Conservation (phyloP, 2,113 vertebrate species). For the Microtus pennsylvanicus region DNA sequence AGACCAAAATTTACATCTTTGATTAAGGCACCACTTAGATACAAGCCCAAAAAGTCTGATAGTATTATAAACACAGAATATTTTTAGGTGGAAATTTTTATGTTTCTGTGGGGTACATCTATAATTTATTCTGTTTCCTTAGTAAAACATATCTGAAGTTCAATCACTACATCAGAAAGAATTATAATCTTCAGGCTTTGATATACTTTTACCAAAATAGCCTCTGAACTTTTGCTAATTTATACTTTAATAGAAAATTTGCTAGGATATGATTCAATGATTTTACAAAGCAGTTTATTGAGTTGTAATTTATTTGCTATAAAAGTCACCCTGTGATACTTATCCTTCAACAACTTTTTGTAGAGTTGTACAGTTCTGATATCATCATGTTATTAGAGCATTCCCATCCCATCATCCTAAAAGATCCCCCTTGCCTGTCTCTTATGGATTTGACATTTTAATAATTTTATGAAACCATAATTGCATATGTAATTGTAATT, state of each 20-base stretch:
- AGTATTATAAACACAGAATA: slow-evolving; percentile 9
- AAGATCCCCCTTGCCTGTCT: not conserved
- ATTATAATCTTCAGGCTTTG: not conserved
- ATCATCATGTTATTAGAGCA: not conserved
- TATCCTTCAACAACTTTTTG: slow-evolving; percentile 26
- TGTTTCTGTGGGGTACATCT: not conserved
- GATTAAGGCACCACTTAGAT: not conserved
- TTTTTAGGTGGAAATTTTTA: slow-evolving; percentile 31
- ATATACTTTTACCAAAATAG: slow-evolving; percentile 30
- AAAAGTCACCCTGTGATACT: slow-evolving; percentile 11
- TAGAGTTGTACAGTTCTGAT: not conserved
- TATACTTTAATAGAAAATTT: slow-evolving; percentile 17
- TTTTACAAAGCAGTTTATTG: slow-evolving; percentile 26
- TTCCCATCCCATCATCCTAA: not conserved
- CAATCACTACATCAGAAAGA: not conserved
- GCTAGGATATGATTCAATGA: not conserved
- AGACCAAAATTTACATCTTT: not conserved
- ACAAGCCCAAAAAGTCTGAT: slow-evolving; percentile 31
- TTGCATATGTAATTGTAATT: not conserved
- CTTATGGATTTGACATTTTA: not conserved
- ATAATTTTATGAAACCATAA: not conserved
- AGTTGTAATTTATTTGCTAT: slow-evolving; percentile 20
- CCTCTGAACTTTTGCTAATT: not conserved
- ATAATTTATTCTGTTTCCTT: slow-evolving; percentile 42
- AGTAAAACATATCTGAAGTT: slow-evolving; percentile 7